Evolutionary conservation across 2,888 invertebrate genomes (phyloP), one percentile per base, ranked within the genome.

Genomic region (Drosophila cognata): DNA sequence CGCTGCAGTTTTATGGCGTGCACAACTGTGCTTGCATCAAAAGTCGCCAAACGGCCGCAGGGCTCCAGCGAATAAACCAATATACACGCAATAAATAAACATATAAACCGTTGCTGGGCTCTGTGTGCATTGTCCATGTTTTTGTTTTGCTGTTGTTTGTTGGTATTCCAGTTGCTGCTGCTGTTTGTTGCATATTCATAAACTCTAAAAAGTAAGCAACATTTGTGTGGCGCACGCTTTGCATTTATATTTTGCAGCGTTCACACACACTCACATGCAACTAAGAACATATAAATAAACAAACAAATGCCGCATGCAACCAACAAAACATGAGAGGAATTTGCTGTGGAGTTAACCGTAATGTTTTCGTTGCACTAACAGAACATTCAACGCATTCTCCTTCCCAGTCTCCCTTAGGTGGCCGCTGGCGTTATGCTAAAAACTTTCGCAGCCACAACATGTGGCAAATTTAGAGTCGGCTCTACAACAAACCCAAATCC

Each of bases 381-480:
- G 46, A 25, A 46, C 46, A 25, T 25, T 25, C 16, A 16, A 46
- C 16, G 25, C 46, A 46, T 25, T 4, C 46, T 16, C 25, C 16
- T 46, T 16, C 16, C 46, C 53, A 46, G 35, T 13, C 31, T 8
- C 31, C 7, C 59, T 8, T 46, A 8, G 16, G 21, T 46, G 46
- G 46, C 61, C 48, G 18, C 13, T 35, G 63, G 46, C 50, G 41
- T 25, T 31, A 52, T 65, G 38, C 41, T 43, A 52, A 71, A 75
- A 84, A 79, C 66, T 82, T 83, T 66, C 52, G 31, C 53, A 71
- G 68, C 80, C 74, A 80, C 79, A 88, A 80, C 80, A 85, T 88
- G 84, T 81, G 89, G 84, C 79, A 74, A 75, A 74, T 76, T 86
- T 88, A 70, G 76, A 70, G 69, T 57, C 38, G 67, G 29, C 29